Conservation (phyloP, 2,888 invertebrate species). For the Ommatoiulus sabulosus region DNA sequence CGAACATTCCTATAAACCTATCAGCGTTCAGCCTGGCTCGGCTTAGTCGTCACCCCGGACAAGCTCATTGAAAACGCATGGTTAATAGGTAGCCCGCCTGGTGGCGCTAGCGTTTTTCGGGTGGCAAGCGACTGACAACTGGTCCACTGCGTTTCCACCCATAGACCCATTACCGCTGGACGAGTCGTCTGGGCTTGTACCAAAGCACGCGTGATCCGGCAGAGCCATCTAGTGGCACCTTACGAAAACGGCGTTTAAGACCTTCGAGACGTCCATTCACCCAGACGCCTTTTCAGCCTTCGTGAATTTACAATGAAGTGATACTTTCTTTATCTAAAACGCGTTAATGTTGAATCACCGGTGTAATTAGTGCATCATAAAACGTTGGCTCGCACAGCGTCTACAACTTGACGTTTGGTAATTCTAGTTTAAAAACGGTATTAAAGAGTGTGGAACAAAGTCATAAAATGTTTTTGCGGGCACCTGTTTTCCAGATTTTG, state of each 20-base stretch:
- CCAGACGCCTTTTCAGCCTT: not conserved
- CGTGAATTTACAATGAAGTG: not conserved
- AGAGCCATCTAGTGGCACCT: too few relatives aligned
- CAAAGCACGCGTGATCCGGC: too few relatives aligned
- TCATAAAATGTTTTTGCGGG: not conserved
- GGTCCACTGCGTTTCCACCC: too few relatives aligned
- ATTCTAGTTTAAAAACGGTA: not conserved
- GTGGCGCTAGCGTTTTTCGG: too few relatives aligned
- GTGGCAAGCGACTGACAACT: too few relatives aligned
- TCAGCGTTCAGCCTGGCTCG: too few relatives aligned
- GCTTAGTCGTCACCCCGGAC: too few relatives aligned
- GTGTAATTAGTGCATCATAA: not conserved
- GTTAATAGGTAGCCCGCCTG: too few relatives aligned
- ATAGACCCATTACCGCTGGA: too few relatives aligned
- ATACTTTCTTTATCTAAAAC: not conserved
- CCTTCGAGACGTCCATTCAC: constrained; percentile 5
- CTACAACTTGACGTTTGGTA: not conserved
- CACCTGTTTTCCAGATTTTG: not conserved
- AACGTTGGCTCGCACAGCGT: not conserved
- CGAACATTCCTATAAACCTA: too few relatives aligned
- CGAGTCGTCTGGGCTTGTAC: too few relatives aligned
- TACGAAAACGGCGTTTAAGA: not conserved
- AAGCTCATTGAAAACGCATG: too few relatives aligned
- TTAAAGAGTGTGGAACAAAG: not conserved
- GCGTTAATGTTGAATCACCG: not conserved